A percentile compares a stretch with the other conserved stretches of the same genome.
These are phyloP conservation scores for Lasius platythorax DNA, from an alignment of 2,888 invertebrate species.

Conservation along the genomic window DNA sequence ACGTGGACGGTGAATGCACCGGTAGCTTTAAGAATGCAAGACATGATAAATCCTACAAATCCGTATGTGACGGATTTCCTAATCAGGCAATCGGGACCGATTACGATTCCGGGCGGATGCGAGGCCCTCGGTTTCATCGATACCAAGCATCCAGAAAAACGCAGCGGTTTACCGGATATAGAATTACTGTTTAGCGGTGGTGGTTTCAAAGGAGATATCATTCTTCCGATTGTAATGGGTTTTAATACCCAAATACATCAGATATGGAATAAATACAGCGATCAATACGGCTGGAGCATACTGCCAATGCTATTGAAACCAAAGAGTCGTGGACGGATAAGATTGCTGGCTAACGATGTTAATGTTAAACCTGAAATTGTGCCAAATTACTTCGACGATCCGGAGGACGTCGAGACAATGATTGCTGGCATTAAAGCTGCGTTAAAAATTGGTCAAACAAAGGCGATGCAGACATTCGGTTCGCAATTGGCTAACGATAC, in stretches of 20 bases:
- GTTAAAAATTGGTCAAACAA: slow-evolving; percentile 88
- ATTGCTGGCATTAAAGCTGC: slow-evolving; percentile 88
- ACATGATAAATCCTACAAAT: slow-evolving; percentile 59
- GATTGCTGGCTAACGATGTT: slow-evolving; percentile 89
- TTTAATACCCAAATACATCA: slow-evolving; percentile 88
- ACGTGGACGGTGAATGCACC: slow-evolving; percentile 87
- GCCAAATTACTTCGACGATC: slow-evolving; percentile 90
- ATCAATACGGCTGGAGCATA: slow-evolving; percentile 87
- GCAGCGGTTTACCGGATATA: slow-evolving; percentile 89
- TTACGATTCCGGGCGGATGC: slow-evolving; percentile 90
- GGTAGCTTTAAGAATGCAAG: slow-evolving; percentile 61
- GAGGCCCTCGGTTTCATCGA: slow-evolving; percentile 90
- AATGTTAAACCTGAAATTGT: slow-evolving; percentile 89
- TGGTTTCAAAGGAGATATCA: slow-evolving; percentile 87
- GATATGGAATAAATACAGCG: slow-evolving; percentile 87
- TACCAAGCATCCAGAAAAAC: slow-evolving; percentile 87
- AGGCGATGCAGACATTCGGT: slow-evolving; percentile 88
- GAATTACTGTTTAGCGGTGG: slow-evolving; percentile 89
- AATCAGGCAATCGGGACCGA: slow-evolving; percentile 87
- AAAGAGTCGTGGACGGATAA: slow-evolving; percentile 89
- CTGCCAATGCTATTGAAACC: slow-evolving; percentile 90
- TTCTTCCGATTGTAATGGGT: slow-evolving; percentile 87
- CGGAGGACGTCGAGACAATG: slow-evolving; percentile 89
- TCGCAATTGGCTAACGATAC: slow-evolving; percentile 87
- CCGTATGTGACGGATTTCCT: slow-evolving; percentile 86